Evolutionary conservation across 1,140 invertebrate genomes (phyloP).

Genomic region (Teleopsis dalmanni): DNA sequence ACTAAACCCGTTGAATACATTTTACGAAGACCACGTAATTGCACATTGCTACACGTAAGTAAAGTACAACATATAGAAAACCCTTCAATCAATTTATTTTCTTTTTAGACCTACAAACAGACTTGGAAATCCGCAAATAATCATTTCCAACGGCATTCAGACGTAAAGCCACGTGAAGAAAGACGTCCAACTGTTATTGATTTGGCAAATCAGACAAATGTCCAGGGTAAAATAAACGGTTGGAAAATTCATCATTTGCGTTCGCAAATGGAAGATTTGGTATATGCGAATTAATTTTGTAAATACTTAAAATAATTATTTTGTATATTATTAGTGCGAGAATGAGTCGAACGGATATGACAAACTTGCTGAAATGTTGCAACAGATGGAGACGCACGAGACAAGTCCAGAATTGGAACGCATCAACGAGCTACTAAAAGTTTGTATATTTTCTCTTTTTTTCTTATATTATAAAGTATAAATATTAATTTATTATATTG

Average conservation of each 20-base stretch:
- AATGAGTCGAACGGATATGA: slow-evolving; percentile 55
- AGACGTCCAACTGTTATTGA: slow-evolving; percentile 75
- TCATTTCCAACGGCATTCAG: slow-evolving; percentile 81
- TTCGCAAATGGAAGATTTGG: slow-evolving; percentile 87
- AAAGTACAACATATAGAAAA: no score
- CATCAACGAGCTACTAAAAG: slow-evolving; percentile 70
- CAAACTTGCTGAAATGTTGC: slow-evolving; percentile 57
- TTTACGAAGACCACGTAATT: slow-evolving; percentile 33
- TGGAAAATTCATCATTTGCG: slow-evolving; percentile 92
- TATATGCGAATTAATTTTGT: slow-evolving; percentile 42
- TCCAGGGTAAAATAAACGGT: slow-evolving; percentile 82
- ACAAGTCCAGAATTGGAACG: slow-evolving; percentile 60
- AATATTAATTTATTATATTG: no score
- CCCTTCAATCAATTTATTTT: no score
- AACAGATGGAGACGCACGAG: slow-evolving; percentile 58
- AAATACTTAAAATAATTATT: slow-evolving; percentile 5
- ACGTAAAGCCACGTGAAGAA: slow-evolving; percentile 82
- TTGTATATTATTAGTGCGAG: slow-evolving; percentile 44
- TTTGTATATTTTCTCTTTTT: slow-evolving; percentile 30
- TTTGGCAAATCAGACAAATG: slow-evolving; percentile 80
- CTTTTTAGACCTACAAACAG: slow-evolving; percentile 35
- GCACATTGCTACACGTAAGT: slow-evolving; percentile 38
- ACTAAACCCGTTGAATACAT: slow-evolving; percentile 40
- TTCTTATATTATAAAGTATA: no score
- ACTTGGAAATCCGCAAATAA: slow-evolving; percentile 56